Conservation (phyloP, 2,113 vertebrate genomes). For the Cyprinus carpio region DNA sequence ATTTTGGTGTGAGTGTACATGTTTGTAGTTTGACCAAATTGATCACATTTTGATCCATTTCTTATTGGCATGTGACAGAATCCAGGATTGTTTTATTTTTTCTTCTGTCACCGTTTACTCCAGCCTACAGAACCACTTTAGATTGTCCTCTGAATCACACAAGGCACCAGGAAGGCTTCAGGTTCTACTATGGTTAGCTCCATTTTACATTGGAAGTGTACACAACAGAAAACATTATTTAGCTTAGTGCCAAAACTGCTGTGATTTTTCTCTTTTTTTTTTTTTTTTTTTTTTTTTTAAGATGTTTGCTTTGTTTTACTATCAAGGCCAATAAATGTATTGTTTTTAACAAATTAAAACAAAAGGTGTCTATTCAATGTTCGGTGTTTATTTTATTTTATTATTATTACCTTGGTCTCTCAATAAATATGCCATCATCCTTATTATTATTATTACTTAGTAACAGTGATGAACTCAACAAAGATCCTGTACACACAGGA, state of each 20-base stretch:
- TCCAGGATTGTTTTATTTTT: background rate
- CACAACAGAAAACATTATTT: slow-evolving; percentile 67
- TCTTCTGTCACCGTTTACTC: background rate
- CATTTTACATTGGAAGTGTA: slow-evolving; percentile 60
- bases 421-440: background rate
- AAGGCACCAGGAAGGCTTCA: slow-evolving; percentile 22
- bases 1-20: slow-evolving; percentile 34
- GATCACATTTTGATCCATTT: background rate
- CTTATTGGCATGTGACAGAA: slow-evolving; percentile 49
- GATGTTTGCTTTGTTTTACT: slow-evolving; percentile 63
- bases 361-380: background rate
- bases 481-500: too few relatives aligned
- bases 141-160: slow-evolving; percentile 3
- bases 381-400: background rate
- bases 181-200: slow-evolving; percentile 54
- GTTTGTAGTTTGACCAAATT: slow-evolving; percentile 25
- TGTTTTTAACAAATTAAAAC: slow-evolving; percentile 77
- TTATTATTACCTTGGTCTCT: background rate
- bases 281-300: slow-evolving; percentile 70
- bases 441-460: too few relatives aligned
- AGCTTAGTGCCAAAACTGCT: slow-evolving; percentile 82
- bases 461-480: too few relatives aligned
- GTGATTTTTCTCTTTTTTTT: slow-evolving; percentile 64
- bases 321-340: slow-evolving; percentile 79
- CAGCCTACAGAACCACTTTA: slow-evolving; percentile 9